A percentile compares a stretch with the other conserved stretches of the same genome.
Conservation (phyloP, 2,113 vertebrate genomes). For the Melanerpes formicivorus region DNA sequence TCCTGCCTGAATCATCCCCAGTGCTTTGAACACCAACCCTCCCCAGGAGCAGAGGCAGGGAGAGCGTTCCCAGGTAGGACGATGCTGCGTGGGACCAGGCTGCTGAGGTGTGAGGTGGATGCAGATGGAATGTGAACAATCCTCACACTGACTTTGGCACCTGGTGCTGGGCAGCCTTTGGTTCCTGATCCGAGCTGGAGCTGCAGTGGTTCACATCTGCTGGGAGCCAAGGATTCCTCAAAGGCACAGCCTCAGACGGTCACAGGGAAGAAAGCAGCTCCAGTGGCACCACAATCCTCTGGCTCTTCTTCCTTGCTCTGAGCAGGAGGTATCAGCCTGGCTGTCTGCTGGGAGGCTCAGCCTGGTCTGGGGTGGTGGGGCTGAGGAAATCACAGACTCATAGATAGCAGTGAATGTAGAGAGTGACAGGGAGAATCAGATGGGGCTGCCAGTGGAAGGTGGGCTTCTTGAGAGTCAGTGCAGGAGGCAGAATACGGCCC, state of each 20-base stretch:
- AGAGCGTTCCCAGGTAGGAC: fast-evolving
- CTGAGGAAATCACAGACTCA: no score
- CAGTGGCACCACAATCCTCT: neutral
- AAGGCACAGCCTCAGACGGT: no score
- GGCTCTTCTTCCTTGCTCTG: neutral
- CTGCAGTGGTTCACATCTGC: neutral
- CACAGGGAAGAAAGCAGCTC: neutral
- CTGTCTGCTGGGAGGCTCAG: no score
- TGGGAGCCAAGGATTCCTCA: neutral
- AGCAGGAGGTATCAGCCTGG: no score
- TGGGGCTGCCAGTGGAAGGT: no score
- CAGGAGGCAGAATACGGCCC: no score
- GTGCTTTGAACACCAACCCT: neutral
- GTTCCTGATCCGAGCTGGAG: neutral
- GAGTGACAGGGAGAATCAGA: no score
- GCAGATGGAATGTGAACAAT: neutral
- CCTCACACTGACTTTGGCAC: neutral
- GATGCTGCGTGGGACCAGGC: fast-evolving
- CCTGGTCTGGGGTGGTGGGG: no score
- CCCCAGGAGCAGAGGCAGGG: neutral
- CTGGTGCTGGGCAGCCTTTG: neutral
- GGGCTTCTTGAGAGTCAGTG: no score
- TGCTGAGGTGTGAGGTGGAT: neutral
- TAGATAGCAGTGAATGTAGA: no score
- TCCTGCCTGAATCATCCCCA: neutral